Conservation (phyloP, 2,113 vertebrate species). For the Coracopsis vasa region DNA sequence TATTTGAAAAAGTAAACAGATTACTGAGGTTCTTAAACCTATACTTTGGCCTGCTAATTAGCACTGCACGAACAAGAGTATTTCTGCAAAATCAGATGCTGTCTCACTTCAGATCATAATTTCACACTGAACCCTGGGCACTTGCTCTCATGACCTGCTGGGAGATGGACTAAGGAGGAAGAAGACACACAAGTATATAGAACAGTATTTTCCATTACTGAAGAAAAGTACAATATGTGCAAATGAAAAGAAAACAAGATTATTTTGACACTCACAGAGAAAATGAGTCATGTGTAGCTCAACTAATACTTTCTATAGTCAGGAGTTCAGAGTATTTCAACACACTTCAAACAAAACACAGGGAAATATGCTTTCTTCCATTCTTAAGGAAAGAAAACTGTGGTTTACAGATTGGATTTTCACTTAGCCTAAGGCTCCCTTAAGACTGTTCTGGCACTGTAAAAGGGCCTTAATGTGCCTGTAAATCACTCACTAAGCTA, state of each 20-base stretch:
- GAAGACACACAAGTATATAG: background rate
- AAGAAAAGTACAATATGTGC: background rate
- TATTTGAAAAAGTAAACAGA: background rate
- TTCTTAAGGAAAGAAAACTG: background rate
- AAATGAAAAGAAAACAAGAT: background rate
- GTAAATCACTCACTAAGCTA: background rate
- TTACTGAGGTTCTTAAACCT: background rate
- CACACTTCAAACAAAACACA: background rate
- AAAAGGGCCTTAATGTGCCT: background rate
- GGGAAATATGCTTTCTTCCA: background rate
- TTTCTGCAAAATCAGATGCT: background rate
- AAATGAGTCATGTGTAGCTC: background rate
- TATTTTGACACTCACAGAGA: background rate
- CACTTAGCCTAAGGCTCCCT: background rate
- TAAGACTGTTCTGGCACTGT: background rate
- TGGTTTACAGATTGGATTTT: background rate
- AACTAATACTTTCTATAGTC: background rate
- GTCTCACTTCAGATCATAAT: background rate
- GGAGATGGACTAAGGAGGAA: background rate
- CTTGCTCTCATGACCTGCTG: background rate
- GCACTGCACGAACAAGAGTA: background rate
- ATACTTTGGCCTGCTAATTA: background rate
- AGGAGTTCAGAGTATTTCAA: background rate
- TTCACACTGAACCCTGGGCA: background rate
- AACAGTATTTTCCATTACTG: background rate